Base-by-base conservation (phyloP, 2,113 vertebrate genomes). In the Chloroceryle aenea region DNA sequence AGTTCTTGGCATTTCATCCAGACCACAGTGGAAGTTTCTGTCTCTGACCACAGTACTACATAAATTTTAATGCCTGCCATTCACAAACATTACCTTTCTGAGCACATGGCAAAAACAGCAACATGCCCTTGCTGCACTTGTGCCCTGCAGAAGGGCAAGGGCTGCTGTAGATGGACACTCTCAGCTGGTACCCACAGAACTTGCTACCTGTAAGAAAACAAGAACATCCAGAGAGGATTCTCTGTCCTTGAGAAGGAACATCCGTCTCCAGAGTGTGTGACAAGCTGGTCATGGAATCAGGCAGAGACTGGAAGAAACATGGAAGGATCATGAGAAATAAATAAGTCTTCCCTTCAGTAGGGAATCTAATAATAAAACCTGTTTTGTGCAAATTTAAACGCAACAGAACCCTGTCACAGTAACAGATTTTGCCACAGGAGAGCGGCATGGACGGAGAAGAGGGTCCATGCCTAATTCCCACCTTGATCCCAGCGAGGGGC, bases 361-460 rank as follows among this genome's bases (percentile, higher is more conserved):
- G 83, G 73, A 73, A 62, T 77, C 83, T 82, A 25, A 19, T 68
- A 63, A 75, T 21, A 88, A 94, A 81, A 67, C 29, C 69, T 90
- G 94, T n/a, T 82, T 92, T 95, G 95, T 96, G 92, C 95, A 95
- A 97, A 88, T 78, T 84, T 89, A 55, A 92, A 90, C 68, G 56
- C 76, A 93, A 90, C 79, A 50, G 86, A 85, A 95, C 72, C 82
- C 88, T 93, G 88, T 67, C 1, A 6, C 27, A 53, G 61, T 43
- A 87, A 88, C 0, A 1, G 79, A 86, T 88, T 88, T 93, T 94
- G 85, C 85, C 90, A 78, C 68, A 86, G 83, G 79, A 84, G 56
- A 64, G 45, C 83, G n/a, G 79, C 80, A 78, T 0, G 88, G 88
- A 96, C 80, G 73, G 96, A 95, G 83, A 42, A 71, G 73, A 52